A percentile compares a stretch with the other conserved stretches of the same genome.
phyloP scores from a whole-genome alignment of 2,888 invertebrate species.

The Acanthacorydalis orientalis region DNA sequence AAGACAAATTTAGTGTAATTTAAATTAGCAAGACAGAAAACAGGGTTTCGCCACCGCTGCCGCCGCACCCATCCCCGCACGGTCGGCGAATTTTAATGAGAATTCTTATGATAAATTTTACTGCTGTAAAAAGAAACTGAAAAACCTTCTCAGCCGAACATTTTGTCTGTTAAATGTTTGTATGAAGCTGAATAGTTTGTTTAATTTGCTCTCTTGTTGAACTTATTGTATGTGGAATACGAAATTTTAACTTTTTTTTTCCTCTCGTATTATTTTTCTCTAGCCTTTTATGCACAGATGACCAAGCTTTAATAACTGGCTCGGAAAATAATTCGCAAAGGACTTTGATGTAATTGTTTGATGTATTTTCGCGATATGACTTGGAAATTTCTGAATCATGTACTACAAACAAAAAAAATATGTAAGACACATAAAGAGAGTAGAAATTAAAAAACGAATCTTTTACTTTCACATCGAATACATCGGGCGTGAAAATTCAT shows the following conservation, averaged over 20 bases:
- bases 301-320: no score
- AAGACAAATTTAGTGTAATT: slow-evolving; percentile 7
- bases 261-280: neutral
- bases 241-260: neutral
- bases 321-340: no score
- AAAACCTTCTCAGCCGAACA: neutral
- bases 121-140: neutral
- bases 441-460: no score
- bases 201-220: neutral
- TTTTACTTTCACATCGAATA: no score
- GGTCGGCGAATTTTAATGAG: slow-evolving; percentile 1
- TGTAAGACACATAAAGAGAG: no score
- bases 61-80: neutral
- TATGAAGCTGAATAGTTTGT: neutral
- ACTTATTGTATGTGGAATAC: neutral
- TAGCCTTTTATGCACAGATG: no score
- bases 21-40: slow-evolving; percentile 6
- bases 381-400: no score
- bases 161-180: neutral
- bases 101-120: slow-evolving; percentile 2
- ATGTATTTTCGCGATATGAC: no score
- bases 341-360: no score
- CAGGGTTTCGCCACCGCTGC: neutral
- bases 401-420: no score
- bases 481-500: no score